Evolutionary conservation across 2,113 vertebrate species (phyloP).

Genomic region (Nansenia antarctica): DNA sequence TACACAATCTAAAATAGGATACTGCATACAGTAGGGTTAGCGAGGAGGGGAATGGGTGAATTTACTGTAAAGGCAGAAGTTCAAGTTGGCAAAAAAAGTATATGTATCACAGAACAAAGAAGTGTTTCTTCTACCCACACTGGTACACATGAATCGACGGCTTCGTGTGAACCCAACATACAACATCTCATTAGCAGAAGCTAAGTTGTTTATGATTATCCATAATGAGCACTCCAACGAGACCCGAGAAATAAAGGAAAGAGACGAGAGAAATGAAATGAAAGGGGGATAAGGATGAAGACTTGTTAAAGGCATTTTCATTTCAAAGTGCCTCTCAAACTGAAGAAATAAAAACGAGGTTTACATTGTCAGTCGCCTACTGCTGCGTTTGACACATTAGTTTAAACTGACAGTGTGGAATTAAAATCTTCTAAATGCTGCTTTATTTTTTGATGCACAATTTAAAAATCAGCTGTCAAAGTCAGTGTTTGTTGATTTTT

Average conservation of each 20-base stretch:
- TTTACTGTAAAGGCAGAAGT: conserved; percentile 41
- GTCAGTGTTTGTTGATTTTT: conserved; percentile 77
- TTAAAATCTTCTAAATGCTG: conserved; percentile 73
- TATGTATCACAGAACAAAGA: conserved; percentile 53
- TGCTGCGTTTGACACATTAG: conserved; percentile 67
- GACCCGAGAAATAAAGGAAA: conserved; percentile 26
- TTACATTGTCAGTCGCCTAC: conserved; percentile 64
- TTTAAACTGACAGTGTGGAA: conserved; percentile 77
- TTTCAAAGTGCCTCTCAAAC: conserved; percentile 61
- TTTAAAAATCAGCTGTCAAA: conserved; percentile 73
- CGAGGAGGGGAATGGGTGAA: conserved; percentile 6
- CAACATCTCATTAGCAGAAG: conserved; percentile 62
- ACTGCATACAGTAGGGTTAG: conserved; percentile 45
- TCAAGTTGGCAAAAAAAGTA: conserved; percentile 51
- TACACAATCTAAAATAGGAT: conserved; percentile 61
- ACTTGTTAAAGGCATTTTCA: conserved; percentile 56
- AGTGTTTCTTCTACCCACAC: conserved; percentile 57
- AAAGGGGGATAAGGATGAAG: conserved; percentile 24
- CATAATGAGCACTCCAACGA: conserved; percentile 53
- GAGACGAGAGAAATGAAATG: conserved; percentile 33
- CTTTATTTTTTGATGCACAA: conserved; percentile 62
- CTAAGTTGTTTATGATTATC: conserved; percentile 60
- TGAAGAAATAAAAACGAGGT: conserved; percentile 66
- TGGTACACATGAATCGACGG: conserved; percentile 41
- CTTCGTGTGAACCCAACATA: conserved; percentile 44